Percentiles rank a stretch among this genome's conserved stretches.
phyloP scores from a whole-genome alignment of 2,113 vertebrate genomes.

The Clarias magur region DNA sequence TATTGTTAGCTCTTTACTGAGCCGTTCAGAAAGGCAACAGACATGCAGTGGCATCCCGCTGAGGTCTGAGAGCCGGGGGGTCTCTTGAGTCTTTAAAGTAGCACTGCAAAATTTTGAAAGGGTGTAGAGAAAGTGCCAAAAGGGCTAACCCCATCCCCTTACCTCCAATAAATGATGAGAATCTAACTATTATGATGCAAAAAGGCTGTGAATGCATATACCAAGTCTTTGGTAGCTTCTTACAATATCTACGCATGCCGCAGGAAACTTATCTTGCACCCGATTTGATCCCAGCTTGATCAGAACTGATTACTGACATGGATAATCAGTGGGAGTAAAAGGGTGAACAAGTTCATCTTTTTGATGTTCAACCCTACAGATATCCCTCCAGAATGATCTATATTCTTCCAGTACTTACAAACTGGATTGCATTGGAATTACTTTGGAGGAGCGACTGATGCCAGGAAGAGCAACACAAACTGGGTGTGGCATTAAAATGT shows the following conservation, averaged over 20 bases:
- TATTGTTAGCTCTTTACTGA: background rate
- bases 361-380: background rate
- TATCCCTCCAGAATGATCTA: background rate
- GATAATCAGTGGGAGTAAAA: background rate
- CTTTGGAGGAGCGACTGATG: no score
- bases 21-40: slow-evolving; percentile 13
- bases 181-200: background rate
- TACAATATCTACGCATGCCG: background rate
- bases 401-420: background rate
- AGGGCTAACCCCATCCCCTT: background rate
- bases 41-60: background rate
- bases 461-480: background rate
- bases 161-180: background rate
- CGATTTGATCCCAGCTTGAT: background rate
- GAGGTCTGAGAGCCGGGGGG: slow-evolving; percentile 13
- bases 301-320: slow-evolving; percentile 9
- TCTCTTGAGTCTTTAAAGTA: slow-evolving; percentile 25
- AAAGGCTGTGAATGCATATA: background rate
- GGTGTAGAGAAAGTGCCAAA: background rate
- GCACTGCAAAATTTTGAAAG: background rate
- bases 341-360: background rate
- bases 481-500: background rate
- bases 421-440: background rate
- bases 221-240: background rate
- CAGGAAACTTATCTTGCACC: background rate